These are phyloP conservation scores for Atopsyche davidsoni DNA, from an alignment of 1,140 invertebrate species.

Conservation along the genomic window DNA sequence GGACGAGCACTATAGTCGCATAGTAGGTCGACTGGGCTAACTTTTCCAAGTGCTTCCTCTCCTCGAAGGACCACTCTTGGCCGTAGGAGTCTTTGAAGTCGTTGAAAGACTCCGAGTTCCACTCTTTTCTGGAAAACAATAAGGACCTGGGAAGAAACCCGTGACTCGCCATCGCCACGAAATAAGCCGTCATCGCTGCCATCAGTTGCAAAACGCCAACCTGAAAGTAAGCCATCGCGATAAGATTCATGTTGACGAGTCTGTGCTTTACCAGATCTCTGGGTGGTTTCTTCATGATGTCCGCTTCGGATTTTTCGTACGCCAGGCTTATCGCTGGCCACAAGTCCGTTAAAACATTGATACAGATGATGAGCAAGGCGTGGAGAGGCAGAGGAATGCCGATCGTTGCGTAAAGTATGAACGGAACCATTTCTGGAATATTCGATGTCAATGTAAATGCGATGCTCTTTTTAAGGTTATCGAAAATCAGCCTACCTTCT, in stretches of 20 bases:
- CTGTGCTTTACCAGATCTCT: constrained; percentile 73
- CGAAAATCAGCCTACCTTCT: constrained; percentile 90
- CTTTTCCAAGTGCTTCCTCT: constrained; percentile 66
- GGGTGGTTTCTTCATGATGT: constrained; percentile 82
- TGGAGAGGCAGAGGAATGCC: constrained; percentile 83
- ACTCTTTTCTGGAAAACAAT: constrained; percentile 58
- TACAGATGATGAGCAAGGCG: constrained; percentile 79
- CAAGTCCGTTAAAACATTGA: constrained; percentile 87
- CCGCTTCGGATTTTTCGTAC: constrained; percentile 79
- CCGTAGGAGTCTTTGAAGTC: constrained; percentile 74
- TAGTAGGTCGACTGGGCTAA: constrained; percentile 79
- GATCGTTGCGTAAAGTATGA: constrained; percentile 75
- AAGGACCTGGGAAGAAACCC: constrained; percentile 68
- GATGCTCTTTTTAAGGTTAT: constrained; percentile 95
- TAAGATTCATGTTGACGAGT: constrained; percentile 70
- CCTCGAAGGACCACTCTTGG: constrained; percentile 63
- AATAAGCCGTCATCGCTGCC: constrained; percentile 82
- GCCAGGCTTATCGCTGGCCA: constrained; percentile 77
- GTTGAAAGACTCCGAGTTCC: constrained; percentile 66
- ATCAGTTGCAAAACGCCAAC: constrained; percentile 83
- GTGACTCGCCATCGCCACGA: constrained; percentile 79
- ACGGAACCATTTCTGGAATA: constrained; percentile 90
- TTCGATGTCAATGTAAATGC: constrained; percentile 91
- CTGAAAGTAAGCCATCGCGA: constrained; percentile 76
- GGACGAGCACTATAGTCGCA: constrained; percentile 70